A percentile compares a stretch with the other conserved stretches of the same genome.
phyloP scores from a whole-genome alignment of 2,797 vertebrate genomes.

The Hyperoplus lanceolatus region DNA sequence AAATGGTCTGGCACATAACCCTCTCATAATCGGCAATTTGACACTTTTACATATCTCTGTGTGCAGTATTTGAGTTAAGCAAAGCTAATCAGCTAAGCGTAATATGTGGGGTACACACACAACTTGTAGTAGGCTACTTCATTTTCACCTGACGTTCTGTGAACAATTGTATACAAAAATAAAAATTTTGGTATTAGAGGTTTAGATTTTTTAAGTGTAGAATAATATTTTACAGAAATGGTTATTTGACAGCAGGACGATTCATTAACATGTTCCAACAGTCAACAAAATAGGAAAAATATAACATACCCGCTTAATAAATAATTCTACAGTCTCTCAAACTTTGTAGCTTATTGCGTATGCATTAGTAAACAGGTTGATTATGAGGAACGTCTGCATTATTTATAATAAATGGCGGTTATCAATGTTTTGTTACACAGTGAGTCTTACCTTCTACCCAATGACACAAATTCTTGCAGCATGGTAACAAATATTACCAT shows the following conservation, averaged over 20 bases:
- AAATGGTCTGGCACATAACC: not conserved
- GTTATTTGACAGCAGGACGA: not conserved
- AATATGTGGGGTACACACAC: no score
- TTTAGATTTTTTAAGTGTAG: not conserved
- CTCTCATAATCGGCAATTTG: no score
- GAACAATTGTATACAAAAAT: no score
- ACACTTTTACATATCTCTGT: no score
- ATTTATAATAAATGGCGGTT: not conserved
- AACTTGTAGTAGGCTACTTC: no score
- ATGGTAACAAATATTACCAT: slow-evolving; percentile 50
- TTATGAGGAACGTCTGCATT: slow-evolving; percentile 11
- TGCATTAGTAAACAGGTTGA: slow-evolving; percentile 19
- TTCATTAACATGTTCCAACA: not conserved
- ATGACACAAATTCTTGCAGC: slow-evolving; percentile 32
- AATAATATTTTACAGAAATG: not conserved
- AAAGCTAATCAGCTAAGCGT: no score
- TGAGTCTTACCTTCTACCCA: slow-evolving; percentile 21
- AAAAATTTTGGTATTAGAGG: no score
- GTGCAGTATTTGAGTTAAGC: no score
- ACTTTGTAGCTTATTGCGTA: not conserved
- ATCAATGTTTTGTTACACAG: slow-evolving; percentile 3
- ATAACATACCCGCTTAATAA: not conserved
- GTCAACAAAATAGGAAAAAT: not conserved
- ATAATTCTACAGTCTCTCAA: not conserved
- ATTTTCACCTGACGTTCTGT: no score